These are phyloP conservation scores for Bubalus kerabau DNA, from an alignment of 2,113 vertebrate genomes.

Conservation along the genomic window DNA sequence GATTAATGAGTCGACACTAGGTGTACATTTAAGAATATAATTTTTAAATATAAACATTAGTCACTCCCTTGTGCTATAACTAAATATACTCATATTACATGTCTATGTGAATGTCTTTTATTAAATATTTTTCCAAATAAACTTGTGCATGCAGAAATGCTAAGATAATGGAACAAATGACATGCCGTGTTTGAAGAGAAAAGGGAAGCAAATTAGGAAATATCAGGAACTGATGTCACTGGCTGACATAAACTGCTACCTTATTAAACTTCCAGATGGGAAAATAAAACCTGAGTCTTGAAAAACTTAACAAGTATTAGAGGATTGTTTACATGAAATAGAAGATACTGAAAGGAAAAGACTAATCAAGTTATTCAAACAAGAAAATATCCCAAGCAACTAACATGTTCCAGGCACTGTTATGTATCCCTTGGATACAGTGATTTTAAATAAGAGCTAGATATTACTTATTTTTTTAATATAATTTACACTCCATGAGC, in stretches of 20 bases:
- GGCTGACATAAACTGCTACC: neutral
- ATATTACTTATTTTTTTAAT: neutral
- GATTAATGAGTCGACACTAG: neutral
- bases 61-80: neutral
- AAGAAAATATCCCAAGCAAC: neutral
- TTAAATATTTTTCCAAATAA: neutral
- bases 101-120: neutral
- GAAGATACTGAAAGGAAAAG: neutral
- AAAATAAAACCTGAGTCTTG: neutral
- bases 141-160: neutral
- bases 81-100: neutral
- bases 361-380: neutral
- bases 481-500: neutral
- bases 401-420: neutral
- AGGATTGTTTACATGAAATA: neutral
- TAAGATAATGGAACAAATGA: neutral
- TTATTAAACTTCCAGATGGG: neutral
- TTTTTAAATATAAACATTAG: neutral
- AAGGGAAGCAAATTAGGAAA: neutral
- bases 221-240: neutral
- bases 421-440: neutral
- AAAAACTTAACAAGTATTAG: neutral
- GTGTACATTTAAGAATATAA: neutral
- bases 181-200: neutral
- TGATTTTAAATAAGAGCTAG: neutral